A percentile compares a stretch with the other conserved stretches of the same genome.
Conservation (phyloP, 2,113 vertebrate species). For the Psilopogon haemacephalus region DNA sequence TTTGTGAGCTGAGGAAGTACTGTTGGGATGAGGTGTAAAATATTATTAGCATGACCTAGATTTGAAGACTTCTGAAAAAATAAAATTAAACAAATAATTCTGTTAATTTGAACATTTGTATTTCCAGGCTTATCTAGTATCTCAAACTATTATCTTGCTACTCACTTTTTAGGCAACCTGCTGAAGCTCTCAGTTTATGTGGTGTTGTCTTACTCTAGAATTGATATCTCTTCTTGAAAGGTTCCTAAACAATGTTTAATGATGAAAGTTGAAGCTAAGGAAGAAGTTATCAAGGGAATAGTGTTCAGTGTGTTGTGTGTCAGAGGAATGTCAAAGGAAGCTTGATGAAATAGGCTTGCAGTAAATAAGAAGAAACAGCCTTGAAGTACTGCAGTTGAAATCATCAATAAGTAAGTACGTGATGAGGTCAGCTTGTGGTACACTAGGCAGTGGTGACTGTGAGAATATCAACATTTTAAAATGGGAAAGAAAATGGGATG, state of each 20-base stretch:
- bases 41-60: not conserved
- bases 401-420: not conserved
- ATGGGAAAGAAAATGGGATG: not conserved
- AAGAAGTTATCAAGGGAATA: not conserved
- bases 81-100: not conserved
- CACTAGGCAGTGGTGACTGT: not conserved
- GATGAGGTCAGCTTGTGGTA: not conserved
- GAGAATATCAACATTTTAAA: not conserved
- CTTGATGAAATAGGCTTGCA: not conserved
- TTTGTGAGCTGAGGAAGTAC: not conserved
- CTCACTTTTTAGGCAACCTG: not conserved
- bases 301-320: not conserved
- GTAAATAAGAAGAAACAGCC: conserved; percentile 5
- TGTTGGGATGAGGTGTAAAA: not conserved
- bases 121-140: not conserved
- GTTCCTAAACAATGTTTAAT: not conserved
- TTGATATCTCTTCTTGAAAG: not conserved
- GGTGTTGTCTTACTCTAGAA: not conserved
- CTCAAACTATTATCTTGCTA: not conserved
- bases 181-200: not conserved
- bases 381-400: not conserved
- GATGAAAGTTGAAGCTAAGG: not conserved
- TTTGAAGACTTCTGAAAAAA: not conserved
- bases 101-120: not conserved
- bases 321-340: not conserved